Evolutionary conservation across 92 coral and sea anemone species (phyloP).

Genomic region (Zoanthus sociatus): DNA sequence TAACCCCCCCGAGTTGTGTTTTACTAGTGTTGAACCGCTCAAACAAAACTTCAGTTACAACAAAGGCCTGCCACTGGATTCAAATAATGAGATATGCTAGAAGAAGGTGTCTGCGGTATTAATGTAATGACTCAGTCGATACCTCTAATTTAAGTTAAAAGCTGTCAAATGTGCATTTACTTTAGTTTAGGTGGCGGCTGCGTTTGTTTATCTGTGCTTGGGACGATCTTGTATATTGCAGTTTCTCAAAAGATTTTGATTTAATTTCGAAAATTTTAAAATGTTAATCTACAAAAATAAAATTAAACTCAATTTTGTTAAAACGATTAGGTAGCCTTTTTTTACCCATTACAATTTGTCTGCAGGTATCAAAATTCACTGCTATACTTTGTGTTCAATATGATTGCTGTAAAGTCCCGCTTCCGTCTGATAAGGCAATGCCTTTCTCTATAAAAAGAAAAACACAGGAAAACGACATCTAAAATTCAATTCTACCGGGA

Average conservation of each 20-base stretch:
- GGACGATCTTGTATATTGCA: background rate
- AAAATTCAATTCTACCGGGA: conserved; percentile 13
- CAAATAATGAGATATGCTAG: conserved; percentile 43
- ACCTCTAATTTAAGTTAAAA: conserved; percentile 21
- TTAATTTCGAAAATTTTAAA: background rate
- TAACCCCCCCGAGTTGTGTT: conserved; percentile 16
- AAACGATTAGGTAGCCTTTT: conserved; percentile 41
- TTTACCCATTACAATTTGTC: conserved; percentile 53
- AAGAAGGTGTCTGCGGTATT: conserved; percentile 43
- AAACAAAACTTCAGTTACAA: conserved; percentile 29
- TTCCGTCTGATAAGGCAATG: conserved; percentile 47
- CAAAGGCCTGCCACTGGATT: conserved; percentile 46
- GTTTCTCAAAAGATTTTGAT: conserved; percentile 17
- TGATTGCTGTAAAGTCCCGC: conserved; percentile 49
- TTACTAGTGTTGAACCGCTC: conserved; percentile 9
- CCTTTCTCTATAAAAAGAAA: conserved; percentile 22
- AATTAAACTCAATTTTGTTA: conserved; percentile 50
- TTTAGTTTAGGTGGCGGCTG: conserved; percentile 10
- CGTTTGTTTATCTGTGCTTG: conserved; percentile 8
- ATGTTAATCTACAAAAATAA: background rate
- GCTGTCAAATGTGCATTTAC: conserved; percentile 64
- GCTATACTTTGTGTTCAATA: conserved; percentile 37
- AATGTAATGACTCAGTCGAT: conserved; percentile 28
- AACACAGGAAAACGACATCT: conserved; percentile 59
- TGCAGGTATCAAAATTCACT: conserved; percentile 13